A percentile compares a stretch with the other conserved stretches of the same genome.
Conservation (phyloP, 35 echinoderm and acorn worm species). For the Stichopus chloronotus region DNA sequence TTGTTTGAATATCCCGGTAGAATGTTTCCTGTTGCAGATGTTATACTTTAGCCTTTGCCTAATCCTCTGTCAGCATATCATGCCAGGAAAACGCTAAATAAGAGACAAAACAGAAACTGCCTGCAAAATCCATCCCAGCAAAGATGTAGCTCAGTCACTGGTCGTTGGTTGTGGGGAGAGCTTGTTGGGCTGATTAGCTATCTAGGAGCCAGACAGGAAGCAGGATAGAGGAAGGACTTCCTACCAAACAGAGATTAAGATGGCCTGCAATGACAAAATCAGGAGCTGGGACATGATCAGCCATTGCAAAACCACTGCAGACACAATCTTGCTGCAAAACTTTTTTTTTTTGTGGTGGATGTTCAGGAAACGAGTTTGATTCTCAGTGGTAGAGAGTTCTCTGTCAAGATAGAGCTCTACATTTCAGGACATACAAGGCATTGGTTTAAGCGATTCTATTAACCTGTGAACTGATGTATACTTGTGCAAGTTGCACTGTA, state of each 20-base stretch:
- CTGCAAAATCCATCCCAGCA: not conserved
- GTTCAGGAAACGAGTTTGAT: too few species aligned
- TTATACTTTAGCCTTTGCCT: too few species aligned
- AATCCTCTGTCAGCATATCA: too few species aligned
- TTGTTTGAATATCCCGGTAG: not conserved
- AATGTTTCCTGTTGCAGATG: not conserved
- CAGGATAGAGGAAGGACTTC: conserved; percentile 21
- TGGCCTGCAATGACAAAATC: not conserved
- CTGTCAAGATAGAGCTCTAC: too few species aligned
- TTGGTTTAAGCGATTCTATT: too few species aligned
- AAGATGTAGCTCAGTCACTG: not conserved
- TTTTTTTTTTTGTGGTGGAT: too few species aligned
- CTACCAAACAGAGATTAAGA: conserved; percentile 8
- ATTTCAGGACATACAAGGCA: too few species aligned
- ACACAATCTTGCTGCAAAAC: too few species aligned
- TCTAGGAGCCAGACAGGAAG: conserved; percentile 42
- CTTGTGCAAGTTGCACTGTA: too few species aligned
- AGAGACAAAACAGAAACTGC: not conserved
- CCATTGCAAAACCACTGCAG: too few species aligned
- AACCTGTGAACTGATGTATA: too few species aligned
- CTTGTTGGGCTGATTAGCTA: conserved; percentile 21
- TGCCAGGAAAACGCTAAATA: not conserved
- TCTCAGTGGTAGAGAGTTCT: too few species aligned
- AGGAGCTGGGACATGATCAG: not conserved
- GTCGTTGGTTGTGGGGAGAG: not conserved